phyloP scores from a whole-genome alignment of 2,888 invertebrate genomes.

The Tethea ocularis region DNA sequence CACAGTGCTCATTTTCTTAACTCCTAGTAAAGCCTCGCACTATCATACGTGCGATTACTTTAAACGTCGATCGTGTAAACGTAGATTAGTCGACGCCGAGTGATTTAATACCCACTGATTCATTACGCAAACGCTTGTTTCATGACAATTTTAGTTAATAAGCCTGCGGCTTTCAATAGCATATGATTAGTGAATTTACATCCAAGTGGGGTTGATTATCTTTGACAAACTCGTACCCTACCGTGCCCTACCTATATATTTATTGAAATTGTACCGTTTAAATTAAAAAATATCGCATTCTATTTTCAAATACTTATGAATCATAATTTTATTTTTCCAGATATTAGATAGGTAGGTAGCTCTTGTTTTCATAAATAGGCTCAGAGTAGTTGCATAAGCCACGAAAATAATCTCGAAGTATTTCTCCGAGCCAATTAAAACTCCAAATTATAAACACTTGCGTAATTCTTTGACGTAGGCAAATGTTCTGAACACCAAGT shows the following conservation, averaged over 20 bases:
- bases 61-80: constrained; percentile 67
- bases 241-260: too few species aligned
- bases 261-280: background rate
- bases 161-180: constrained; percentile 43
- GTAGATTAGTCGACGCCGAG: constrained; percentile 56
- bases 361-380: too few species aligned
- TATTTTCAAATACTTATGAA: background rate
- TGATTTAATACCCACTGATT: constrained; percentile 73
- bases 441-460: background rate
- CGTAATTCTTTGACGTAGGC: background rate
- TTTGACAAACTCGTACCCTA: too few species aligned
- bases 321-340: too few species aligned
- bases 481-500: constrained; percentile 33
- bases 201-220: background rate
- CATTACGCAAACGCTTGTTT: constrained; percentile 57
- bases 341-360: too few species aligned
- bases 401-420: background rate
- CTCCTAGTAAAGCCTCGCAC: constrained; percentile 36
- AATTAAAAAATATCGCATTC: background rate
- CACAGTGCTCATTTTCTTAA: constrained; percentile 11
- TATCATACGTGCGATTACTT: constrained; percentile 47
- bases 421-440: background rate
- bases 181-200: constrained; percentile 38
- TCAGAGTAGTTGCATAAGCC: background rate
- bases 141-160: constrained; percentile 63